Base-by-base conservation (phyloP, 2,888 invertebrate genomes). In the Drosophila parthenogenetica region DNA sequence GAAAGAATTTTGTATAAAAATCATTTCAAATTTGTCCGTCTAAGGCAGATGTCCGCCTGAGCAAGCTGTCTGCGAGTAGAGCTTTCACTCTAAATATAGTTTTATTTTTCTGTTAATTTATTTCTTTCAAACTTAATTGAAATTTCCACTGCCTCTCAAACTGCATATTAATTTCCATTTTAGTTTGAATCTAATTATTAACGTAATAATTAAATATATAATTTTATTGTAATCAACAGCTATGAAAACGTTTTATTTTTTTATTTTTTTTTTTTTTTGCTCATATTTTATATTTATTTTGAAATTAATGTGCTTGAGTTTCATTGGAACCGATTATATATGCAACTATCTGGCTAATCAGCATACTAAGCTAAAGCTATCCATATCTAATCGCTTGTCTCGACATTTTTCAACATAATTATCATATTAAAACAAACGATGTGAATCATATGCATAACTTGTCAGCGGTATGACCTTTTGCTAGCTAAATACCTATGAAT, bases 401-500 rank as follows among this genome's bases (percentile, higher is more conserved):
- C 46, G 45, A 35, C n/a, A 35, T 25, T 40, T 40, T 53, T 40
- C 53, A 32, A 35, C 43, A 45, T 29, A 32, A 45, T 45, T 57
- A 57, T 22, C 57, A 57, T 57, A 57, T 46, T 37, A 11, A 57
- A 45, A 25, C 37, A 5, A 4, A 37, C 8, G 3, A 45, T 16
- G 25, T 46, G 57, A 57, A 57, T 57, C 57, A 57, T 13, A 25
- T 13, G 19, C 22, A 37, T 16, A 37, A 19, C 57, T 57, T 55
- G 35, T 35, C 45, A 35, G 35, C 35, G 5, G 4, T 55, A 3
- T 16, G 55, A 55, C 55, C 55, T 55, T 45, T 45, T 35, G 10
- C 14, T 35, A 10, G 42, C 54, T 13, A 35, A 19, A 17, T 17
- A 16, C 29, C 13, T 13, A 5, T 17, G 16, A 10, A 11, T 32